Percentiles rank a stretch among this genome's conserved stretches.
Conservation (phyloP, 2,888 invertebrate species). For the Spodoptera littoralis region DNA sequence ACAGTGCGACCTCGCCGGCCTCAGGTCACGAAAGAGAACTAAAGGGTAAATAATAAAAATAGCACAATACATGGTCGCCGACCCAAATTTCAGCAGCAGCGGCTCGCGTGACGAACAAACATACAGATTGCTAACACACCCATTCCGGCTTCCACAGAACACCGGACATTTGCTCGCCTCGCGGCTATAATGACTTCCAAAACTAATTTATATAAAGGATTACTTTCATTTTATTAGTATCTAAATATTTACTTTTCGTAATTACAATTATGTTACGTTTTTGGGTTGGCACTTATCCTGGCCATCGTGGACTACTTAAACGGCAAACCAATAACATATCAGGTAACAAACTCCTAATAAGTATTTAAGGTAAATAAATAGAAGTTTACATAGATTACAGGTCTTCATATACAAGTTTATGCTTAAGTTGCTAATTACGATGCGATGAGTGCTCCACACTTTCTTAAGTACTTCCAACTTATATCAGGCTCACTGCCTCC, state of each 20-base stretch:
- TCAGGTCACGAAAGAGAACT: conserved; percentile 34
- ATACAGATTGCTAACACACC: conserved; percentile 50
- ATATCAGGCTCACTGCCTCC: too few relatives aligned
- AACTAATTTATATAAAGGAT: conserved; percentile 38
- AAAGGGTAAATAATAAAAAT: conserved; percentile 50
- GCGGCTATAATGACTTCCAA: conserved; percentile 37
- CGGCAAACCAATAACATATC: conserved; percentile 41
- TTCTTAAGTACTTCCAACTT: too few relatives aligned
- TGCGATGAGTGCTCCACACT: neutral
- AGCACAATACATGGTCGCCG: conserved; percentile 42
- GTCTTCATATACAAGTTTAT: conserved; percentile 32
- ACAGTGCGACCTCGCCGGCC: conserved; percentile 29
- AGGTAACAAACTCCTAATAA: conserved; percentile 60
- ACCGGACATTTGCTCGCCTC: conserved; percentile 49
- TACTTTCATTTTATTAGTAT: conserved; percentile 14
- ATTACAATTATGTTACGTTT: conserved; percentile 22
- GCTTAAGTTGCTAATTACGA: conserved; percentile 21
- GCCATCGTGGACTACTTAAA: conserved; percentile 23
- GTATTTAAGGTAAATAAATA: conserved; percentile 55
- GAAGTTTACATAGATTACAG: conserved; percentile 52
- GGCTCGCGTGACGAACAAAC: conserved; percentile 49
- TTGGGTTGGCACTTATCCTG: conserved; percentile 40
- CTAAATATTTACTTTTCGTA: conserved; percentile 8
- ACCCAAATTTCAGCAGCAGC: conserved; percentile 49
- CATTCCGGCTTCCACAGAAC: conserved; percentile 49